Evolutionary conservation across 2,113 vertebrate genomes (phyloP), one percentile per base, ranked within the genome.

Genomic region (Ailurus styani): DNA sequence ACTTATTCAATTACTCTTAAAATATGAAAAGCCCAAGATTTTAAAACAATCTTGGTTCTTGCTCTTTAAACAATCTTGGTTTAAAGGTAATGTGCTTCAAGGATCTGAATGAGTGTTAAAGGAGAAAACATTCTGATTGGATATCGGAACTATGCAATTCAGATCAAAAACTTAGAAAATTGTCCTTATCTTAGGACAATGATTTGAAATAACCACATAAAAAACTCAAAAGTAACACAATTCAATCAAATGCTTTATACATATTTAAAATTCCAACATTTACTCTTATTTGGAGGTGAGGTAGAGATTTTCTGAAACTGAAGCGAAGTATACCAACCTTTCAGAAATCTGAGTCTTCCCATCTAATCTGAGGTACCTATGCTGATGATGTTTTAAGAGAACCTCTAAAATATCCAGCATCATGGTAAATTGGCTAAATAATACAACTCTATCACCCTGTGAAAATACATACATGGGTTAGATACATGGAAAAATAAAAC

Each of bases 361-460:
- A 96, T 99, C 99, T 98, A 99, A 96, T 60, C 99, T 98, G 94
- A 99, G 95, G 40, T 99, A 99, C 89, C 99, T 99, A 90, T 99
- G 99, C 6, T 99, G 99, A 47, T 99, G 99, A 75, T 99, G 99
- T 82, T 98, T 99, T 70, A 99, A 97, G 70, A 99, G 99, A 97
- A 99, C 98, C 98, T 99, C 99, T 97, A 99, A 98, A 82, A 99
- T 99, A 98, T 99, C 99, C 97, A 99, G 97, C 99, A 99, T 99
- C 99, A 99, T 99, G 72, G 99, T 99, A 98, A 99, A 99, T 91
- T 99, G 99, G 98, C 99, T 99, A 97, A 99, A 99, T 54, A 99
- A 98, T 25, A 99, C 99, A 97, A 99, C 99, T 98, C 99, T 97
- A 97, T 99, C 99, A 86, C 99, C 99, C 99, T 99, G 98, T 78